Evolutionary conservation across 2,797 vertebrate genomes (phyloP).

Genomic region (Spea hammondii): DNA sequence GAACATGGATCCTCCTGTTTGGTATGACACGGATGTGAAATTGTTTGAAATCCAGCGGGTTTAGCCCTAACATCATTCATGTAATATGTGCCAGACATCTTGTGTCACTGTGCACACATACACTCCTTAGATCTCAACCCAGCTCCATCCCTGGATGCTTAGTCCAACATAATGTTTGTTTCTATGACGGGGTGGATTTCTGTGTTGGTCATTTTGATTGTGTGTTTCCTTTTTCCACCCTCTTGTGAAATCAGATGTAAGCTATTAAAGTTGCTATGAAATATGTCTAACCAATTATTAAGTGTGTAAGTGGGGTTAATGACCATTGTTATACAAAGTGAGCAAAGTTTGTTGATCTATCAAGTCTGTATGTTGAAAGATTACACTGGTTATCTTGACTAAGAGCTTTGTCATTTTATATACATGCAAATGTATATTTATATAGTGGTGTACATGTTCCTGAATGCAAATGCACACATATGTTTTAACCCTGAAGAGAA

Average conservation of each 20-base stretch:
- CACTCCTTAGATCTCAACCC: neutral
- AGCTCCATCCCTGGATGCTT: constrained; percentile 2
- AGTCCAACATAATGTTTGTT: neutral
- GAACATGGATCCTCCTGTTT: constrained; percentile 95
- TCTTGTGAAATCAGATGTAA: constrained; percentile 33
- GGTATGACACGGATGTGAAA: constrained; percentile 97
- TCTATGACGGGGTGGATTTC: neutral
- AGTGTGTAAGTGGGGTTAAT: too few relatives aligned
- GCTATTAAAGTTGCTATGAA: neutral
- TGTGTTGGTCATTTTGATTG: neutral
- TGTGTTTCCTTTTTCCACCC: neutral
- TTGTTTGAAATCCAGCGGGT: constrained; percentile 97
- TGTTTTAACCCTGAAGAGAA: too few relatives aligned
- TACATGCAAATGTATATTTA: too few relatives aligned
- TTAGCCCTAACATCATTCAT: constrained; percentile 62
- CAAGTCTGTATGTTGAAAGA: too few relatives aligned
- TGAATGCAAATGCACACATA: too few relatives aligned
- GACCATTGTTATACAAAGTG: too few relatives aligned
- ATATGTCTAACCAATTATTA: too few relatives aligned
- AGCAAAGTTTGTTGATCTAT: too few relatives aligned
- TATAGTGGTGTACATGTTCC: too few relatives aligned
- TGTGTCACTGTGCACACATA: constrained; percentile 4
- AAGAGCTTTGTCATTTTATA: too few relatives aligned
- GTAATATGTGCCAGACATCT: neutral
- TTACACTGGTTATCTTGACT: too few relatives aligned